A percentile compares a stretch with the other conserved stretches of the same genome.
phyloP scores from a whole-genome alignment of 1,140 invertebrate genomes.

The Liolophura sinensis region DNA sequence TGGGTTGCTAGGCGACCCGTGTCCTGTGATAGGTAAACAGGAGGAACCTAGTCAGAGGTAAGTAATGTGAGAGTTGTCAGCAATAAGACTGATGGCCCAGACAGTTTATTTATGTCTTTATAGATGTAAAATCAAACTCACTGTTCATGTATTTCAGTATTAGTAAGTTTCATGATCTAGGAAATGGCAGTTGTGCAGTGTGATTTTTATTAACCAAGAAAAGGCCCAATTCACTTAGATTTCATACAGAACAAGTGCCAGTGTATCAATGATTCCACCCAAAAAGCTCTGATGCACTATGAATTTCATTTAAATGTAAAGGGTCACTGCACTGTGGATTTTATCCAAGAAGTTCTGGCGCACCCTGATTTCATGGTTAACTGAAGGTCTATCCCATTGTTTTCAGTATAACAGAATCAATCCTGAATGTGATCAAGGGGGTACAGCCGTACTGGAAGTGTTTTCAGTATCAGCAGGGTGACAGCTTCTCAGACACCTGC shows the following conservation, averaged over 20 bases:
- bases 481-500: too few species aligned
- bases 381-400: neutral
- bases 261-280: neutral
- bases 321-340: too few species aligned
- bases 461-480: constrained; percentile 68
- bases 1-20: constrained; percentile 78
- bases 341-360: too few species aligned
- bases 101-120: neutral
- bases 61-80: constrained; percentile 17
- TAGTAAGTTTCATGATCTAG: too few species aligned
- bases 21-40: constrained; percentile 66
- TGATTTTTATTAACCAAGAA: neutral
- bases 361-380: neutral
- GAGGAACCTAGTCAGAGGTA: constrained; percentile 15
- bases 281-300: too few species aligned
- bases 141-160: too few species aligned
- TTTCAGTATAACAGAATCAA: constrained; percentile 70
- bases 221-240: neutral
- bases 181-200: too few species aligned
- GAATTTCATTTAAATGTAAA: too few species aligned
- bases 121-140: neutral
- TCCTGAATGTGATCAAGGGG: constrained; percentile 76
- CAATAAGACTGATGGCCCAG: neutral
- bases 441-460: constrained; percentile 81
- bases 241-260: neutral